Base-by-base conservation (phyloP, 2,113 vertebrate genomes). In the Monarcha castaneiventris region DNA sequence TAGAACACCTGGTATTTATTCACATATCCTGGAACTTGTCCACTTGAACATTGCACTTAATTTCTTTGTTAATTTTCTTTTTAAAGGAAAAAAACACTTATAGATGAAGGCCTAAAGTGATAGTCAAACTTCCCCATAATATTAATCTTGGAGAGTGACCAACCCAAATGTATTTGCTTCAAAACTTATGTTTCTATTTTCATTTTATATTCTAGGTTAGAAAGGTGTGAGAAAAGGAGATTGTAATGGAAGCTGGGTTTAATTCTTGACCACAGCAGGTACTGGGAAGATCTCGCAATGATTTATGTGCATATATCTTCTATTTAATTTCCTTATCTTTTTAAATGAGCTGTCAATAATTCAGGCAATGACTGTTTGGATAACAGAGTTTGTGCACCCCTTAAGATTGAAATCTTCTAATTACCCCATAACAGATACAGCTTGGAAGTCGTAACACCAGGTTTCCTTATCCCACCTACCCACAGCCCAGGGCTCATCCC, bases 321-420 rank as follows among this genome's bases (percentile, higher is more conserved):
- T 67, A 74, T 90, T 94, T 95, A 11, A 46, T 83, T 86, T 41
- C 56, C 74, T 91, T 87, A 68, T 49, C n/a, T 95, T 92, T 96
- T 95, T 35, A 12, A 93, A 86, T 58, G 32, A 37, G 18, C 80
- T 56, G 33, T 90, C 77, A 89, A 87, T 96, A 94, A 91, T 89
- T 89, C 81, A 95, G 55, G 52, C 62, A 68, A 54, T 33, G 33
- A n/a, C 71, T 76, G 72, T 35, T 59, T 71, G 49, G 48, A 55
- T 80, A 93, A 83, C 22, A 84, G 75, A 83, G 68, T 75, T 68
- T 88, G 39, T 86, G 73, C 63, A 83, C 46, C 55, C 23, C 33
- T 83, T 51, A 91, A 96, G 64, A 92, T 18, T 4, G 12, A 81
- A 85, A 78, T 95, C 56, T 77, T 91, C 78, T 94, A 68, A 80